Conservation (phyloP, 2,888 invertebrate genomes). For the Apoderus coryli region DNA sequence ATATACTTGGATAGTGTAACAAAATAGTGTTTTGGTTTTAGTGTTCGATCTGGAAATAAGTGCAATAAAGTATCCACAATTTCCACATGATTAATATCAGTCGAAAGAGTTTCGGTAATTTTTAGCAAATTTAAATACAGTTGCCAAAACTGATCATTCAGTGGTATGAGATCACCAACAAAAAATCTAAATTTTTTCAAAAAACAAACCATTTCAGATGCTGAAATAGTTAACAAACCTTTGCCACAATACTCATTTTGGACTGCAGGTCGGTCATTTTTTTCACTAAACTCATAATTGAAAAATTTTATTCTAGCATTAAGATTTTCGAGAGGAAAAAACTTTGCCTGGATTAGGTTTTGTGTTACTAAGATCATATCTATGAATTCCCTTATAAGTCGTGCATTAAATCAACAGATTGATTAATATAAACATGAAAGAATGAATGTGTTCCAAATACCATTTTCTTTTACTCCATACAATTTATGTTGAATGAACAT, state of each 20-base stretch:
- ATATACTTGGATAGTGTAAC: conserved; percentile 4
- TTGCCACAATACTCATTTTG: conserved; percentile 10
- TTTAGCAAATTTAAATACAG: conserved; percentile 9
- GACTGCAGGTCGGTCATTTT: conserved; percentile 10
- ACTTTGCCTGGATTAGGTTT: conserved; percentile 9
- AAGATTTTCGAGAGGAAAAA: conserved; percentile 11
- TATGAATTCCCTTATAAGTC: conserved; percentile 13
- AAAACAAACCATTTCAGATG: conserved; percentile 11
- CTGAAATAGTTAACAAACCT: conserved; percentile 10
- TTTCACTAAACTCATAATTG: conserved; percentile 8
- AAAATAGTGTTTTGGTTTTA: conserved; percentile 3
- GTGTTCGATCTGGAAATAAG: not conserved
- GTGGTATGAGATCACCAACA: conserved; percentile 10
- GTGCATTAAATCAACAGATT: conserved; percentile 14
- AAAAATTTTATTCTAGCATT: conserved; percentile 12
- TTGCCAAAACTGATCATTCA: conserved; percentile 8
- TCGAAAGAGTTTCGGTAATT: conserved; percentile 7
- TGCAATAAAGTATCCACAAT: not conserved
- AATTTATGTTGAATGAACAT: conserved; percentile 5
- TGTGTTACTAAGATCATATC: conserved; percentile 13
- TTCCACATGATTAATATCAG: not conserved
- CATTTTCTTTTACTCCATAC: conserved; percentile 12
- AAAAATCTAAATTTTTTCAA: conserved; percentile 11
- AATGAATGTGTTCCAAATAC: conserved; percentile 13
- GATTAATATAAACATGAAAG: conserved; percentile 13